Evolutionary conservation across 2,888 invertebrate species (phyloP), one percentile per base, ranked within the genome.

Genomic region (Watsonalla cultraria): DNA sequence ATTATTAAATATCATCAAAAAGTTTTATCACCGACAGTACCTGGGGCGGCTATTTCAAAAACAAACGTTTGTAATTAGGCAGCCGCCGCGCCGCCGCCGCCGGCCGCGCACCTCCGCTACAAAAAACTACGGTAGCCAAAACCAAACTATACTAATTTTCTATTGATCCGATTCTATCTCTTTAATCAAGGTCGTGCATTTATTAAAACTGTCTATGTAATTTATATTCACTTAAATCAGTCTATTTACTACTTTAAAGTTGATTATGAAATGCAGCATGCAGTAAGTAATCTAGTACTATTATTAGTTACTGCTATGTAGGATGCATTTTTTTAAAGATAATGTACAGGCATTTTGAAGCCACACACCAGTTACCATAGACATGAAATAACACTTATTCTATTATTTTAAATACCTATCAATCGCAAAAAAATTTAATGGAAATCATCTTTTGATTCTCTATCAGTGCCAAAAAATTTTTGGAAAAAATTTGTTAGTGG

Each of bases 21-120:
- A 57, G 52, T 66, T 76, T 61, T 70, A 68, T 70, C 66, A 60
- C 60, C 67, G 78, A 71, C 70, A 76, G 78, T 78, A 78, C 77
- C 64, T 51, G 56, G 62, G 64, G 78, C 85, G 83, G 86, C 82
- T 75, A 81, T 86, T 84, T 82, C 76, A 84, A 88, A 89, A 87
- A 90, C 89, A 86, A 89, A 89, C 86, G 82, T 68, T 76, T 72
- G 71, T 88, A 87, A 90, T 90, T 86, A 86, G 80, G 77, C 77
- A 68, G 71, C 72, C 70, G 72, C 68, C 60, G 56, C 65, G 24
- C 24, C 42, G 11, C 11, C 74, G 74, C 77, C 73, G 72, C 76
- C 76, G 70, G 64, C 68, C 65, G 66, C 60, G 66, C 62, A 68
- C 71, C 69, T 65, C 66, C 62, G 62, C 62, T 63, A 69, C 65